phyloP scores from a whole-genome alignment of 2,113 vertebrate genomes.

The Xyliphius kryptos region DNA sequence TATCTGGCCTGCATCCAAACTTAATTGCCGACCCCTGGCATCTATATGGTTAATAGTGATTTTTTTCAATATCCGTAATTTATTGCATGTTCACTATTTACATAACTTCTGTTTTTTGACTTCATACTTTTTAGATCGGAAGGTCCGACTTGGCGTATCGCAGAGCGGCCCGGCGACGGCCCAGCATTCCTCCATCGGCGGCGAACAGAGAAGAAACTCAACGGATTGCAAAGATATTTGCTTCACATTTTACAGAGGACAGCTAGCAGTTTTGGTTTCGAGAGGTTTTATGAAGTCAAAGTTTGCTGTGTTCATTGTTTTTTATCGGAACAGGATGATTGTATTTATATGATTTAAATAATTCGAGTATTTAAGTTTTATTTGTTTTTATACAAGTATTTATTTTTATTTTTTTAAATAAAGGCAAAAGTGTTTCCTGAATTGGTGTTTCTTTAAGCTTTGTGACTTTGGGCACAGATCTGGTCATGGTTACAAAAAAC shows the following conservation, averaged over 20 bases:
- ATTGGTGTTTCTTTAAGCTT: neutral
- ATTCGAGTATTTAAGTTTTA: constrained; percentile 23
- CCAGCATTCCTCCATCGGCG: constrained; percentile 43
- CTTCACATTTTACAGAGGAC: constrained; percentile 63
- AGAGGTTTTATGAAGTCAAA: neutral
- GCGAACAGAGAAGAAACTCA: constrained; percentile 68
- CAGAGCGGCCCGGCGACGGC: constrained; percentile 48
- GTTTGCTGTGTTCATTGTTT: neutral
- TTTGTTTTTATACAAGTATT: neutral
- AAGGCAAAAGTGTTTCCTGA: constrained; percentile 5
- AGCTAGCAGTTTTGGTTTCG: constrained; percentile 36
- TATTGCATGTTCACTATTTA: too few relatives aligned
- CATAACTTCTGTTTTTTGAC: neutral
- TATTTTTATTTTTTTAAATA: constrained; percentile 32
- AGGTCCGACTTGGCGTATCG: constrained; percentile 35
- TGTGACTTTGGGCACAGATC: too few relatives aligned
- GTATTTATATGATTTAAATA: constrained; percentile 16
- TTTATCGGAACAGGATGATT: constrained; percentile 1
- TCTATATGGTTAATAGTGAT: too few relatives aligned
- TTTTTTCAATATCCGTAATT: too few relatives aligned
- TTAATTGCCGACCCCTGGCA: too few relatives aligned
- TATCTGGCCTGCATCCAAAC: too few relatives aligned
- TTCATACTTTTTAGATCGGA: constrained; percentile 21
- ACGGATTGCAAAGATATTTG: constrained; percentile 86
- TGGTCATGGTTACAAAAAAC: too few relatives aligned